Conservation (phyloP, 2,888 invertebrate genomes). For the Xanthia icteritia region DNA sequence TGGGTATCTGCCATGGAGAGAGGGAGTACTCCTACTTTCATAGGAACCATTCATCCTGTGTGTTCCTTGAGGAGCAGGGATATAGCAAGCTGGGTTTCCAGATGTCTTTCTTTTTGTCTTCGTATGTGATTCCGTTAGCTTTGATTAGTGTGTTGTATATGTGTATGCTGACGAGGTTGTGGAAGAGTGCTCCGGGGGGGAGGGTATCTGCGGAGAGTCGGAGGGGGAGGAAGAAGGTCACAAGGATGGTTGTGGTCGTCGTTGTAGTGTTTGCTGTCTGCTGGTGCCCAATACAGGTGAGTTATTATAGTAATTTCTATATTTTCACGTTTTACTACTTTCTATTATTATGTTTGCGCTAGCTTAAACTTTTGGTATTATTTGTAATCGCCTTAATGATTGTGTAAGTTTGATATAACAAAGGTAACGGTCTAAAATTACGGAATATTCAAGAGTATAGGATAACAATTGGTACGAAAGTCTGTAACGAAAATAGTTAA, state of each 20-base stretch:
- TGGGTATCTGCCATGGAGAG: conserved; percentile 94
- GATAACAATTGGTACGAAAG: conserved; percentile 8
- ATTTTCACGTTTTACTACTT: neutral
- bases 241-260: conserved; percentile 97
- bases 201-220: conserved; percentile 95
- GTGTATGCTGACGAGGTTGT: conserved; percentile 96
- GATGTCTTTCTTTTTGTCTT: conserved; percentile 96
- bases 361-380: neutral
- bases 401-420: neutral
- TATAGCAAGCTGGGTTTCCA: conserved; percentile 92
- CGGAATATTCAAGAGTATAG: neutral
- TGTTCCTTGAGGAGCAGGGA: conserved; percentile 91
- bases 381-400: neutral
- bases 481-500: neutral
- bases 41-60: conserved; percentile 92
- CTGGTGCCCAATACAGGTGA: conserved; percentile 98
- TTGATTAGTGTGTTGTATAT: conserved; percentile 97
- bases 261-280: conserved; percentile 98
- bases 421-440: neutral
- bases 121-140: conserved; percentile 96
- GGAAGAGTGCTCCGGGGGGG: conserved; percentile 96
- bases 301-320: conserved; percentile 37
- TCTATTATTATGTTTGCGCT: neutral
- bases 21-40: conserved; percentile 92
- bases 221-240: conserved; percentile 96